These are phyloP conservation scores for Drosophila orena DNA, from an alignment of 1,140 invertebrate genomes.

Conservation along the genomic window DNA sequence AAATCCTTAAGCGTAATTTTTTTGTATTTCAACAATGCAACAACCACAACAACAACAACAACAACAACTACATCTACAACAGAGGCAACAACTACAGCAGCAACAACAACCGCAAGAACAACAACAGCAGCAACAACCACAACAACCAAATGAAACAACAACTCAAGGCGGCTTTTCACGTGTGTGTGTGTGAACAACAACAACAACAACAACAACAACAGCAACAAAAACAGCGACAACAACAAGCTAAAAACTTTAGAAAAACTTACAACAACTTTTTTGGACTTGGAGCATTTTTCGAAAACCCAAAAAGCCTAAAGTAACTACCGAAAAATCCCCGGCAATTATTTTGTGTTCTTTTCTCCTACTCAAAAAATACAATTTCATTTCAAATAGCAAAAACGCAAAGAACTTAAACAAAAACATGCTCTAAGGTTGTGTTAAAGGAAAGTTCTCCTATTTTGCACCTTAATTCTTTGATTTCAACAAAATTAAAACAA, in stretches of 20 bases:
- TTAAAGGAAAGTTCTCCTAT: slow-evolving; percentile 37
- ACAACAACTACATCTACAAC: slow-evolving; percentile 34
- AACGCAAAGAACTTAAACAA: slow-evolving; percentile 11
- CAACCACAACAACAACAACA: slow-evolving; percentile 38
- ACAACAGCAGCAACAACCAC: slow-evolving; percentile 23
- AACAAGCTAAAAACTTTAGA: slow-evolving; percentile 23
- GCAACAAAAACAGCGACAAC: slow-evolving; percentile 31
- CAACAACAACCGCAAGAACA: slow-evolving; percentile 35
- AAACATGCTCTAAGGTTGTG: slow-evolving; percentile 51
- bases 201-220: slow-evolving; percentile 33
- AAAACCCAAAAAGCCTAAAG: slow-evolving; percentile 9
- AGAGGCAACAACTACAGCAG: slow-evolving; percentile 28
- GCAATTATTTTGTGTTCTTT: slow-evolving; percentile 34
- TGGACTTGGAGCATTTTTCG: slow-evolving; percentile 34
- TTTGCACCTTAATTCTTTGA: slow-evolving; percentile 32
- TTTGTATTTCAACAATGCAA: slow-evolving; percentile 60
- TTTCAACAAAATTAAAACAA: slow-evolving; percentile 45
- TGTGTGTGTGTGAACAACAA: slow-evolving; percentile 69
- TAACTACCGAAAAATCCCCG: background rate
- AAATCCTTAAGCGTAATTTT: slow-evolving; percentile 32
- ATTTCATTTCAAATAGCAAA: background rate
- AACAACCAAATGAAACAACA: slow-evolving; percentile 33
- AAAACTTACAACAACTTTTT: slow-evolving; percentile 54
- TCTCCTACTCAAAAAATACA: slow-evolving; percentile 5
- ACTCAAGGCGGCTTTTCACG: slow-evolving; percentile 41